phyloP scores from a whole-genome alignment of 2,113 vertebrate genomes.

The Upupa epops region DNA sequence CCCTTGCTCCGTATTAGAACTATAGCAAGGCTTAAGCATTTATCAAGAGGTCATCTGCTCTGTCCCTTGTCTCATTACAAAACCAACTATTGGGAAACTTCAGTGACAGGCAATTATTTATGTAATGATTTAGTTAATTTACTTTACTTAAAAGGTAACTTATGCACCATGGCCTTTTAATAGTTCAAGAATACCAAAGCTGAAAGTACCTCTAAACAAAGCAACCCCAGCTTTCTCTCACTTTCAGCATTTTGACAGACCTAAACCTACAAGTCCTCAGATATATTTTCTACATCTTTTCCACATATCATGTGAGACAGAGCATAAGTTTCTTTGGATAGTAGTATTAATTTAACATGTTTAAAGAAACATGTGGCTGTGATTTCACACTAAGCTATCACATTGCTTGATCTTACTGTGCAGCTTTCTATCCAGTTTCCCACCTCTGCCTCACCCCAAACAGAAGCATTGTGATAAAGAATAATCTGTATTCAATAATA shows the following conservation, averaged over 20 bases:
- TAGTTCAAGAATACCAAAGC: not conserved
- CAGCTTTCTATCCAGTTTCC: not conserved
- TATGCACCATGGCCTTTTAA: not conserved
- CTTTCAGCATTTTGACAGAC: not conserved
- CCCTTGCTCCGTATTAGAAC: rapidly evolving
- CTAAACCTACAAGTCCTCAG: not conserved
- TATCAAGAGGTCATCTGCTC: not conserved
- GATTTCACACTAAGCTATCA: not conserved
- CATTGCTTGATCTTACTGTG: not conserved
- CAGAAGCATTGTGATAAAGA: not conserved
- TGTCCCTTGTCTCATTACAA: not conserved
- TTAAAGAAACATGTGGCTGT: not conserved
- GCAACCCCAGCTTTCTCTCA: not conserved
- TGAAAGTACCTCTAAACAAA: not conserved
- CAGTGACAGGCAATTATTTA: not conserved
- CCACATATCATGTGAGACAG: not conserved
- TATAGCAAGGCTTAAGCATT: not conserved
- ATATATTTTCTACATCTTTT: not conserved
- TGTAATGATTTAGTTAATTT: not conserved
- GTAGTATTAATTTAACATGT: not conserved
- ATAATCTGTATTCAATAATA: not conserved
- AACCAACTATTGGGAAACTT: not conserved
- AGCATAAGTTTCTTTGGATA: not conserved
- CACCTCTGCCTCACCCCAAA: not conserved
- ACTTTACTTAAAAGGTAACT: not conserved